These are phyloP conservation scores for Myotis brandtii DNA, from an alignment of 2,113 vertebrate genomes.

Conservation along the genomic window DNA sequence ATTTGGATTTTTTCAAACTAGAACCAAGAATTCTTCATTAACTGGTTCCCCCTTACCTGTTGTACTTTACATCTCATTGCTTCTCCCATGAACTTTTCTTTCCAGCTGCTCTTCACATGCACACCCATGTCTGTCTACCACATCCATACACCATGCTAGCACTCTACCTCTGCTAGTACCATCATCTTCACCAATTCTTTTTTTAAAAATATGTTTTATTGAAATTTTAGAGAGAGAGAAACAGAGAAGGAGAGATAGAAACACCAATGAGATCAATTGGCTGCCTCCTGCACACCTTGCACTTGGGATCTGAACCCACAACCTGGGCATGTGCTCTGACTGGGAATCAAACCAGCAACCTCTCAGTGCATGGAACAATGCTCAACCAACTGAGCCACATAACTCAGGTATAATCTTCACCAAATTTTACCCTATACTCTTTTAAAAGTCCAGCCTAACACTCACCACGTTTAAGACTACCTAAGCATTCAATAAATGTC, in stretches of 20 bases:
- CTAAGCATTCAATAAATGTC: background rate
- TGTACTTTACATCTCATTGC: background rate
- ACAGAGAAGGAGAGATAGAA: background rate
- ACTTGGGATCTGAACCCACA: background rate
- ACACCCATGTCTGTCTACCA: background rate
- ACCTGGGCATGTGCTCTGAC: background rate
- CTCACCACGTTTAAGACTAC: background rate
- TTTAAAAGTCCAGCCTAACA: background rate
- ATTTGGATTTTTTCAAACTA: background rate
- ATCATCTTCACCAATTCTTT: background rate
- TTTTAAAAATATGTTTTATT: background rate
- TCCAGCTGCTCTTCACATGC: background rate
- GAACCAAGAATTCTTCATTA: background rate
- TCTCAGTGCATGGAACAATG: background rate
- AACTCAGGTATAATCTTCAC: background rate
- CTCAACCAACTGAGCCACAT: background rate
- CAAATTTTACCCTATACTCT: background rate
- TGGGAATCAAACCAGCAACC: background rate
- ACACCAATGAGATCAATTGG: background rate
- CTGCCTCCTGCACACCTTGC: background rate
- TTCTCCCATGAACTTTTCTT: background rate
- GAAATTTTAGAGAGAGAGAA: background rate
- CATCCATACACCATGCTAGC: fast-evolving
- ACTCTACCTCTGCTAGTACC: no score
- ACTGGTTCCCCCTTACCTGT: background rate